A percentile compares a stretch with the other conserved stretches of the same genome.
Evolutionary conservation across 2,113 vertebrate genomes (phyloP).

Genomic region (Panurus biarmicus): DNA sequence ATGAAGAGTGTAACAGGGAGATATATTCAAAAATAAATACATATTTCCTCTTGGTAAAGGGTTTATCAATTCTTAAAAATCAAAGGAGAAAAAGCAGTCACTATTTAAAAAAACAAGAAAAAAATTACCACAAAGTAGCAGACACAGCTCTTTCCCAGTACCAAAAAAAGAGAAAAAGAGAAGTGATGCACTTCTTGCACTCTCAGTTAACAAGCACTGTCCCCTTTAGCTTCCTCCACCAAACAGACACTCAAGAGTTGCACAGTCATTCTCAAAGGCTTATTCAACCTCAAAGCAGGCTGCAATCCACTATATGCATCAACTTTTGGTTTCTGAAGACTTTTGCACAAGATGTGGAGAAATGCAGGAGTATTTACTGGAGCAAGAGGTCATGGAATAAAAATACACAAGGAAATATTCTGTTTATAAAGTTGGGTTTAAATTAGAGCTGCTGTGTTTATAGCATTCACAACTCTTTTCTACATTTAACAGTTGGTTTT

Average conservation of each 20-base stretch:
- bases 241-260: background rate
- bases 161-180: background rate
- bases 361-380: background rate
- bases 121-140: background rate
- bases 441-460: background rate
- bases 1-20: background rate
- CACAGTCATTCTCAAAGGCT: background rate
- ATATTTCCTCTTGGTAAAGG: background rate
- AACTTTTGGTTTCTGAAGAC: background rate
- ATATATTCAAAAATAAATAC: background rate
- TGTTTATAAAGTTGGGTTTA: background rate
- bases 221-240: background rate
- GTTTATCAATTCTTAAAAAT: background rate
- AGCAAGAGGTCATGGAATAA: background rate
- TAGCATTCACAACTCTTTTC: background rate
- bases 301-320: background rate
- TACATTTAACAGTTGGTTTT: background rate
- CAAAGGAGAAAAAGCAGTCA: background rate
- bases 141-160: background rate
- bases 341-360: background rate
- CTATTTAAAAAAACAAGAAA: background rate
- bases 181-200: background rate
- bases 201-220: background rate
- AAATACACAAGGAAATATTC: background rate
- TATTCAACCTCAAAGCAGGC: constrained; percentile 17